These are phyloP conservation scores for Helleia helle DNA, from an alignment of 2,888 invertebrate species.

Conservation along the genomic window DNA sequence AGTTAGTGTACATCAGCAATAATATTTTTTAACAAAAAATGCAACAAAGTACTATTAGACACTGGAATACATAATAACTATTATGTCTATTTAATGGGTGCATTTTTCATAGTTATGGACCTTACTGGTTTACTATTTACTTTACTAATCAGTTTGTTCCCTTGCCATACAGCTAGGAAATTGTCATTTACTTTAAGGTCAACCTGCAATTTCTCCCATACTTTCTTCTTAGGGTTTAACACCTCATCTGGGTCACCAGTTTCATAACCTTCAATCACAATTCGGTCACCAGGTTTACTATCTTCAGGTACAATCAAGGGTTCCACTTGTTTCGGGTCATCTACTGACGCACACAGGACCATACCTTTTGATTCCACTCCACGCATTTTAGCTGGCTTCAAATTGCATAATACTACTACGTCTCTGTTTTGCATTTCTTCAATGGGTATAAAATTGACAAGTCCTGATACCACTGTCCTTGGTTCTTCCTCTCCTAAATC, in stretches of 20 bases:
- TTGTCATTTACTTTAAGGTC: constrained; percentile 82
- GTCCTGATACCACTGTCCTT: constrained; percentile 87
- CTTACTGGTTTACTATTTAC: constrained; percentile 82
- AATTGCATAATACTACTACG: constrained; percentile 95
- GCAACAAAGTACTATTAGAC: background rate
- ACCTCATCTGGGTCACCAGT: constrained; percentile 85
- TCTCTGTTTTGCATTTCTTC: constrained; percentile 92
- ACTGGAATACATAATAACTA: background rate
- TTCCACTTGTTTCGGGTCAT: constrained; percentile 88
- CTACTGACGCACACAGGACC: constrained; percentile 91
- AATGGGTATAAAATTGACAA: constrained; percentile 92
- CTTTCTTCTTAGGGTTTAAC: constrained; percentile 95
- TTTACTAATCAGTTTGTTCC: constrained; percentile 81
- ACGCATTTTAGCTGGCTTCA: constrained; percentile 97
- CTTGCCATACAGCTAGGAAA: constrained; percentile 89
- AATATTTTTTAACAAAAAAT: background rate
- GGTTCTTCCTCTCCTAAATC: constrained; percentile 86
- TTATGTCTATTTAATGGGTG: constrained; percentile 83
- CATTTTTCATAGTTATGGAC: constrained; percentile 84
- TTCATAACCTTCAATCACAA: constrained; percentile 88
- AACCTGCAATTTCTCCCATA: constrained; percentile 94
- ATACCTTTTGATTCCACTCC: constrained; percentile 94
- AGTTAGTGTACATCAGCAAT: background rate
- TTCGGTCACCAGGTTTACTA: constrained; percentile 86
- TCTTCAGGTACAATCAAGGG: constrained; percentile 85